Percentiles rank a stretch among this genome's conserved stretches.
These are phyloP conservation scores for Calephelis perditalis DNA, from an alignment of 2,888 invertebrate genomes.

Conservation along the genomic window DNA sequence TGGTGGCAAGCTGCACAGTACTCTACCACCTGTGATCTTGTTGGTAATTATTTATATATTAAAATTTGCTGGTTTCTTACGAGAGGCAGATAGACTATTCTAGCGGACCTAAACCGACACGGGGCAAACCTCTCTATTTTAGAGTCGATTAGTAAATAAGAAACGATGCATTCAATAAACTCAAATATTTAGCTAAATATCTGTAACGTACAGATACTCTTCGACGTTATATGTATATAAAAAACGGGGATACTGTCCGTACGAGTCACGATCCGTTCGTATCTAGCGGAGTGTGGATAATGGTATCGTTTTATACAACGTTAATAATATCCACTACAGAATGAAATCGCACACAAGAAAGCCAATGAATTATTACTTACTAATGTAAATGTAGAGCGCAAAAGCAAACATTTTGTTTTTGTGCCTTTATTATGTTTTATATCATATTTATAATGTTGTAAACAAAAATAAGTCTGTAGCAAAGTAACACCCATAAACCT, in stretches of 20 bases:
- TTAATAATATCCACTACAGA: conserved; percentile 14
- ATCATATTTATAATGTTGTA: too few species aligned
- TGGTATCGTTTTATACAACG: conserved; percentile 18
- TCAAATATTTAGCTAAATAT: background rate
- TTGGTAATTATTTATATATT: too few species aligned
- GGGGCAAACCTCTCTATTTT: too few species aligned
- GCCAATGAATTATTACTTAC: conserved; percentile 11
- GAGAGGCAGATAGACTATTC: too few species aligned
- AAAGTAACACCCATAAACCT: too few species aligned
- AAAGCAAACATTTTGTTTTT: conserved; percentile 4
- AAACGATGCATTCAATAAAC: too few species aligned
- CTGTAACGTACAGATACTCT: background rate
- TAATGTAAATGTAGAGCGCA: conserved; percentile 1
- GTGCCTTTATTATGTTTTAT: background rate
- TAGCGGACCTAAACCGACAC: too few species aligned
- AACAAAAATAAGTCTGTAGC: too few species aligned
- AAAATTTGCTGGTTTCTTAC: too few species aligned
- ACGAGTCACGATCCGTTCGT: conserved; percentile 18
- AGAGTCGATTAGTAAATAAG: too few species aligned
- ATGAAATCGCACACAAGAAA: conserved; percentile 12
- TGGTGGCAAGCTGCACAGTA: too few species aligned
- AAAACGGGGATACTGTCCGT: conserved; percentile 19
- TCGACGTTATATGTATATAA: background rate
- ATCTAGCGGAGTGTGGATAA: conserved; percentile 26
- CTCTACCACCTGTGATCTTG: too few species aligned